phyloP scores from a whole-genome alignment of 2,797 vertebrate genomes.

The Notamacropus eugenii region DNA sequence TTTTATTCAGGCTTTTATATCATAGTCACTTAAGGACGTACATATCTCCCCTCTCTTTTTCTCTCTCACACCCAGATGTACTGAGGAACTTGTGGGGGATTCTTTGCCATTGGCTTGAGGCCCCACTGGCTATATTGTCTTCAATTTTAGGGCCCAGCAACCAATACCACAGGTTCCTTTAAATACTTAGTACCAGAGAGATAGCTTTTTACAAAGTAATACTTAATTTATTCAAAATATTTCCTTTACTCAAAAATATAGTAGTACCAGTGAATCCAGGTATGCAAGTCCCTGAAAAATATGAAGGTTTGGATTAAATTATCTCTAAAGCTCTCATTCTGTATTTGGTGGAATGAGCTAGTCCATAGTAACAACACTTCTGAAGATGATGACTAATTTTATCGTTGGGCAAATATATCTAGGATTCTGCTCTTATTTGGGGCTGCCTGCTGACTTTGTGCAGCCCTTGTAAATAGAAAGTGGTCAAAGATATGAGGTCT shows the following conservation, averaged over 20 bases:
- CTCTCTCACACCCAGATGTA: not conserved
- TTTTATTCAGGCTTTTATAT: not conserved
- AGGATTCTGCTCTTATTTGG: not conserved
- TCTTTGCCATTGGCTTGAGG: not conserved
- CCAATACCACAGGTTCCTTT: not conserved
- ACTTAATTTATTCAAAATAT: not conserved
- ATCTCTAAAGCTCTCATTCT: not conserved
- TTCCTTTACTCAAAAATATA: not conserved
- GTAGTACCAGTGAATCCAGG: not conserved
- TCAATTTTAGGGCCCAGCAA: not conserved
- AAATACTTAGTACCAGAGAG: not conserved
- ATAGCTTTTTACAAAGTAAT: not conserved
- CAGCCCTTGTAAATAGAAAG: not conserved
- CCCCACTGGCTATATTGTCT: not conserved
- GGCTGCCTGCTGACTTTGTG: not conserved
- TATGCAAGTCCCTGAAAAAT: not conserved
- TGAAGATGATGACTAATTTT: not conserved
- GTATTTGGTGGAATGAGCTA: not conserved
- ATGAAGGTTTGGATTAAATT: not conserved
- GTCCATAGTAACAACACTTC: not conserved
- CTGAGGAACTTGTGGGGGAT: not conserved
- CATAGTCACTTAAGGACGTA: not conserved
- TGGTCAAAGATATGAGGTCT: not conserved
- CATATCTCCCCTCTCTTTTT: no score
- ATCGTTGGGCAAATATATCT: not conserved